Evolutionary conservation across 2,797 vertebrate species (phyloP).

Genomic region (Anableps anableps): DNA sequence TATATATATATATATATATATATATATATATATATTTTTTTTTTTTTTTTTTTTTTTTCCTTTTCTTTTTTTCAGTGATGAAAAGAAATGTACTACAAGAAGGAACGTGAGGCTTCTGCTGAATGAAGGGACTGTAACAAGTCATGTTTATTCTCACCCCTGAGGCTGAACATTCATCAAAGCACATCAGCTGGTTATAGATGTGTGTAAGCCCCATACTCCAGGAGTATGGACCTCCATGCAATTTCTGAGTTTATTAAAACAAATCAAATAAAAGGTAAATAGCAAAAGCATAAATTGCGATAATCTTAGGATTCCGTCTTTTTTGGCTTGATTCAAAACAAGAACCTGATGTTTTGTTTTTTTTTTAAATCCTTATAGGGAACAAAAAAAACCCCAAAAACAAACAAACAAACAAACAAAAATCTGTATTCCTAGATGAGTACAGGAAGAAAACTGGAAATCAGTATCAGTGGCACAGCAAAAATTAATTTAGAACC

Average conservation of each 20-base stretch:
- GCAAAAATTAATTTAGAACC: neutral
- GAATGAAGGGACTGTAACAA: neutral
- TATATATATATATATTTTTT: too few relatives aligned
- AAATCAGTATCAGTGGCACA: neutral
- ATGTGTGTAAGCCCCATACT: too few relatives aligned
- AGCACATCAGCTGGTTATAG: too few relatives aligned
- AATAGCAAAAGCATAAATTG: too few relatives aligned
- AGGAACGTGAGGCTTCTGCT: neutral
- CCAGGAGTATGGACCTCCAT: too few relatives aligned
- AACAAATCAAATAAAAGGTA: too few relatives aligned
- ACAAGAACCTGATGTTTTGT: neutral
- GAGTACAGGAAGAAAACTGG: neutral
- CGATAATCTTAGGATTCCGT: neutral
- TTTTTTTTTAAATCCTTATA: neutral
- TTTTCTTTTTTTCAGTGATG: too few relatives aligned
- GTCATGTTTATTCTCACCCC: neutral
- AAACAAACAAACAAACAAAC: too few relatives aligned
- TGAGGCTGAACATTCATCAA: neutral
- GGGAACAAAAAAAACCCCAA: neutral
- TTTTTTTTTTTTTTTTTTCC: too few relatives aligned
- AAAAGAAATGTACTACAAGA: neutral
- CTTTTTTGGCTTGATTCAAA: neutral
- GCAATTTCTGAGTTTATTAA: too few relatives aligned
- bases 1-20: too few relatives aligned
- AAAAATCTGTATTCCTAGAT: neutral